Base-by-base conservation (phyloP, 2,888 invertebrate species). In the Tortricodes alternella region DNA sequence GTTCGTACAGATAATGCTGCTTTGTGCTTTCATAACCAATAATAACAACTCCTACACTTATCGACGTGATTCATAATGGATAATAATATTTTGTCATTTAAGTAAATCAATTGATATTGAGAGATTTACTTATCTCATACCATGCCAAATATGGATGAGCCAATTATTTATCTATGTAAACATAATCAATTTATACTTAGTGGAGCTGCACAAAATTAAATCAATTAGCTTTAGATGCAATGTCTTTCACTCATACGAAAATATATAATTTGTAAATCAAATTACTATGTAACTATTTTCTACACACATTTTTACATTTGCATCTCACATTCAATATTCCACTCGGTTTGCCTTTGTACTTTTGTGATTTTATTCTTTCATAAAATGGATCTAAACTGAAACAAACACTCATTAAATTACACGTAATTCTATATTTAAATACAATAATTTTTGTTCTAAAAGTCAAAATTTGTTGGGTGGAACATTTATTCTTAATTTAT, bases 221-320 rank as follows among this genome's bases (percentile, higher is more conserved):
- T 15, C 15, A 32, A 16, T 32, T 34, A 23, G 32, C 16, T 52
- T 23, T 2, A 15, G 34, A 21, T 18, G 16, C 16, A 46, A 46
- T 34, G 19, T 39, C 35, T 46, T 46, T 35, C 38, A 57, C 11
- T 39, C 18, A 32, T 6, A 44, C 32, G 44, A 52, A 53, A 46
- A 52, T 21, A 35, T 50, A 21, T 43, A 48, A 55, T 48, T 52
- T 52, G 50, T 58, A 52, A 58, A 57, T 32, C 6, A 13, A 55
- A 24, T 37, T 27, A 23, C 35, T 13, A 53, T 41, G 48, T 32
- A 56, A 53, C 16, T 52, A 58, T 43, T 41, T 43, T 46, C 46
- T 81, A 83, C 75, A 68, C 78, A 80, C 78, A 79, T 75, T 82
- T 78, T 74, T 76, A 80, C 76, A 83, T 70, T 67, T 75, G 74